Evolutionary conservation across 2,113 vertebrate genomes (phyloP).

Genomic region (Heterotis niloticus): DNA sequence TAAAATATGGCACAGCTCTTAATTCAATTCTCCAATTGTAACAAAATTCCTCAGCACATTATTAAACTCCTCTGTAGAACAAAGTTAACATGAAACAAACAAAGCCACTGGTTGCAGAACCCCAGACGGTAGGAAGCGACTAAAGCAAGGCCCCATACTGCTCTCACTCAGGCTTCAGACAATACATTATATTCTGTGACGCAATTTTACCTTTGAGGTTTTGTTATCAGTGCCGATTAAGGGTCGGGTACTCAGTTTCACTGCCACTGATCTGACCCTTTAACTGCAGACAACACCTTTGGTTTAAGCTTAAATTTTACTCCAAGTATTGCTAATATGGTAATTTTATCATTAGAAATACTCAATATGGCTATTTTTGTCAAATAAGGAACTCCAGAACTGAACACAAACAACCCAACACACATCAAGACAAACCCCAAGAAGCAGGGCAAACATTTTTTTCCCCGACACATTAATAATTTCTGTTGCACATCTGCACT

Average conservation of each 20-base stretch:
- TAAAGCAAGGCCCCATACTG: background rate
- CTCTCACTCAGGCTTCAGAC: background rate
- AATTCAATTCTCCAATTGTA: background rate
- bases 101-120: background rate
- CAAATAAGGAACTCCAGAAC: slow-evolving; percentile 8
- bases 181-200: background rate
- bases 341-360: slow-evolving; percentile 15
- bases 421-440: background rate
- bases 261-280: slow-evolving; percentile 31
- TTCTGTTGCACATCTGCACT: no score
- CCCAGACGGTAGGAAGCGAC: background rate
- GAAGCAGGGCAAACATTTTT: background rate
- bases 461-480: no score
- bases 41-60: background rate
- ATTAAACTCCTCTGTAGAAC: background rate
- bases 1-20: background rate
- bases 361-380: slow-evolving; percentile 6
- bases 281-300: slow-evolving; percentile 53
- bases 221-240: background rate
- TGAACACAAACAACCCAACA: slow-evolving; percentile 16
- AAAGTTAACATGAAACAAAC: background rate
- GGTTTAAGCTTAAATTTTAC: slow-evolving; percentile 54
- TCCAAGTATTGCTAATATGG: slow-evolving; percentile 30
- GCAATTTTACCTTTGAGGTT: background rate
- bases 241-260: slow-evolving; percentile 19